Base-by-base conservation (phyloP, 64 coral and sea anemone species). In the Exaiptasia diaphana region DNA sequence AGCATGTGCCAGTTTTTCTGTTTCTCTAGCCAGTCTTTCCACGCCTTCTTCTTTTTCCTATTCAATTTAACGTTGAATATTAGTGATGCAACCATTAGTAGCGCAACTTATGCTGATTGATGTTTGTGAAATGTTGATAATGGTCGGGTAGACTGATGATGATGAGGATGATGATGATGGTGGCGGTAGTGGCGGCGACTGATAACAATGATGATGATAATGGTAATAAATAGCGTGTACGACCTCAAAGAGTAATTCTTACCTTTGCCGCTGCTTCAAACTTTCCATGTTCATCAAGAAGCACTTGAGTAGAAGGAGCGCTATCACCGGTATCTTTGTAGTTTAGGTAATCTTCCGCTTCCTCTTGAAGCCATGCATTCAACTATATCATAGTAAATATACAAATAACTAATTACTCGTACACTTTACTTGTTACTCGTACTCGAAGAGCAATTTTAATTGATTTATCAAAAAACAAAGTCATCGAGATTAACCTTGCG, bases 211-310 rank as follows among this genome's bases (percentile, higher is more conserved):
- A n/a, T n/a, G n/a, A n/a, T n/a, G n/a, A n/a, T n/a, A n/a, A n/a
- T n/a, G n/a, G n/a, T n/a, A n/a, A n/a, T n/a, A n/a, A n/a, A n/a
- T n/a, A n/a, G n/a, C n/a, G n/a, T n/a, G n/a, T n/a, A n/a, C n/a
- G n/a, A n/a, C n/a, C n/a, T n/a, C n/a, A n/a, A n/a, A n/a, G n/a
- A n/a, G n/a, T n/a, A n/a, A n/a, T 24, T 58, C 31, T 3, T 75
- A 99, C 95, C 90, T 70, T 76, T 13, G 75, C 80, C 64, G 78
- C 76, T 28, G 79, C 73, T 79, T 92, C 95, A 57, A 99, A 99
- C 69, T 99, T 83, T 34, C 67, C 67, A 73, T 99, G 95, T 85
- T 99, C 89, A 49, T 88, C 90, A 49, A 99, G 80, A 28, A 99
- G 41, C 4, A 87, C 89, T 85, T 88, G 84, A 9, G 90, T 85